Evolutionary conservation across 2,113 vertebrate species (phyloP).

Genomic region (Corythoichthys haematopterus): DNA sequence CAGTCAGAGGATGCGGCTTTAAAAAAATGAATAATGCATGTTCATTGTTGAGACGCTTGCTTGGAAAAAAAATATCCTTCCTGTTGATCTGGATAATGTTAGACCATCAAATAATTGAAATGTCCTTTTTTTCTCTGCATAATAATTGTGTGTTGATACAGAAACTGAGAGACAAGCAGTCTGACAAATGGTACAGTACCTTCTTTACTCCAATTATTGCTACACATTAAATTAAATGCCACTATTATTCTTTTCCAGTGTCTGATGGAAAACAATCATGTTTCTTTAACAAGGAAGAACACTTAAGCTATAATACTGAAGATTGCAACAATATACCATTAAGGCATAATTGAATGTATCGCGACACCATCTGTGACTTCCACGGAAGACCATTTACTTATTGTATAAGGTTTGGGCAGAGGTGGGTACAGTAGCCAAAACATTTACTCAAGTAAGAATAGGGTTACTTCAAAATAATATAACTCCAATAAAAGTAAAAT

Average conservation of each 20-base stretch:
- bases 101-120: conserved; percentile 14
- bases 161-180: background rate
- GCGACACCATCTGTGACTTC: too few relatives aligned
- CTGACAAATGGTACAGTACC: conserved; percentile 8
- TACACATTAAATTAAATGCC: background rate
- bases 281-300: background rate
- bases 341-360: too few relatives aligned
- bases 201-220: background rate
- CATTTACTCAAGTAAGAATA: too few relatives aligned
- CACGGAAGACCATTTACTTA: too few relatives aligned
- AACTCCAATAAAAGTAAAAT: too few relatives aligned
- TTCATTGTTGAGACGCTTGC: conserved; percentile 54
- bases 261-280: background rate
- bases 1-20: conserved; percentile 60
- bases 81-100: conserved; percentile 43
- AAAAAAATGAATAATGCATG: conserved; percentile 68
- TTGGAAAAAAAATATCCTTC: conserved; percentile 18
- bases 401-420: too few relatives aligned
- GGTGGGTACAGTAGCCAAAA: too few relatives aligned
- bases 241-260: too few relatives aligned
- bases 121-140: background rate
- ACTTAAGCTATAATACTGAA: too few relatives aligned
- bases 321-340: background rate
- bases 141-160: background rate
- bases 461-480: too few relatives aligned